phyloP scores from a whole-genome alignment of 2,888 invertebrate genomes.

The Oconnorella tubifera region DNA sequence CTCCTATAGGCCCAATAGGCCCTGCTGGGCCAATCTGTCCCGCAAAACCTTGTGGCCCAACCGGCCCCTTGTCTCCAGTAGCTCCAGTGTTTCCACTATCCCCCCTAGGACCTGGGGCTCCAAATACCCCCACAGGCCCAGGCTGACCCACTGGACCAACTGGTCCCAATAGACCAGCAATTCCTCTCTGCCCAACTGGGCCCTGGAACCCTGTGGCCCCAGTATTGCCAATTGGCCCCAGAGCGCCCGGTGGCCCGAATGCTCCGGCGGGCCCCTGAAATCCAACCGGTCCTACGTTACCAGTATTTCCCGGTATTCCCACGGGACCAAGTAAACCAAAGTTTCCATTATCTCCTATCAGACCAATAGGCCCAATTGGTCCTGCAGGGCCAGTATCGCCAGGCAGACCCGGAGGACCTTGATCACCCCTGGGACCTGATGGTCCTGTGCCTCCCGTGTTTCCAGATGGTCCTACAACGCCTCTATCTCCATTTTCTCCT shows the following conservation, averaged over 20 bases:
- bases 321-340: conserved; percentile 8
- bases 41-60: conserved; percentile 18
- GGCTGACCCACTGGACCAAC: conserved; percentile 68
- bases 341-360: background rate
- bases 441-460: conserved; percentile 12
- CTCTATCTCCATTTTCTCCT: conserved; percentile 30
- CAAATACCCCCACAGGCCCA: conserved; percentile 41
- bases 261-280: conserved; percentile 8
- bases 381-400: conserved; percentile 17
- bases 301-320: conserved; percentile 9
- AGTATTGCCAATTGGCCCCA: conserved; percentile 17
- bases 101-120: conserved; percentile 25
- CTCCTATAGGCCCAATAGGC: conserved; percentile 16
- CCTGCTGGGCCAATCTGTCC: conserved; percentile 19
- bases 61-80: conserved; percentile 14
- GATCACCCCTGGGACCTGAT: conserved; percentile 18
- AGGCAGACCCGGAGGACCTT: conserved; percentile 16
- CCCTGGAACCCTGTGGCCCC: conserved; percentile 21
- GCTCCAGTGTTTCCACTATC: conserved; percentile 8
- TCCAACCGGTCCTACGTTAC: conserved; percentile 11
- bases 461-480: conserved; percentile 11
- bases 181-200: conserved; percentile 22
- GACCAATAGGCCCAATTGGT: conserved; percentile 4
- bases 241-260: conserved; percentile 18
- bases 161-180: conserved; percentile 52